Evolutionary conservation across 1,140 invertebrate species (phyloP), one percentile per base, ranked within the genome.

Genomic region (Calycopis cecrops): DNA sequence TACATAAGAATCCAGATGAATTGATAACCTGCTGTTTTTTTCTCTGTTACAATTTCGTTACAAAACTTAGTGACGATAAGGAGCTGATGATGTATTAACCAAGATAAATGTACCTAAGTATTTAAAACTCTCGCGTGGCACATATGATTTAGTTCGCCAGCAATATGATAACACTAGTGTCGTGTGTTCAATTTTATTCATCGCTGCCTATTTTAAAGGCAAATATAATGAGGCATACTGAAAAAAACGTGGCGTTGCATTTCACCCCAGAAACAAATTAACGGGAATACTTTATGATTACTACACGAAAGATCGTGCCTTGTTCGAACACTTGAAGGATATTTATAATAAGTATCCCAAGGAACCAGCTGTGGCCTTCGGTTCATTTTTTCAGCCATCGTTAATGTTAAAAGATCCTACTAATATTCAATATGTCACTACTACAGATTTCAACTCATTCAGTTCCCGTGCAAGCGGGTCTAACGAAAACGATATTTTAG

Each of bases 401-500:
- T 38, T 90, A 4, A 66, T 89, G 4, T 51, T 89, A 0, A 76
- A 78, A 9, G 86, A 91, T 69, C 84, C 87, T 0, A 71, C 85
- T 1, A 71, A 91, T 0, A 81, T 91, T 6, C 76, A 80, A n/a
- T 88, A 88, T 58, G 65, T 79, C 17, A 12, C 90, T 0, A 65
- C 80, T 0, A 84, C 81, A 18, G 85, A 90, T 58, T 89, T 90
- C 37, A 47, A 73, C 1, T 65, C 73, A 59, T 90, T 90, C 60
- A 72, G 74, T 21, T 79, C 88, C 59, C 67, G 87, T 35, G 84
- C 83, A 6, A 21, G 85, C 4, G 76, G 85, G 18, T 73, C 78
- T 21, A 87, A 90, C 57, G 74, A 88, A 58, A 74, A 73, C 2
- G 90, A 91, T 59, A 82, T 88, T 1, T 40, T 92, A 0, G 80